Percentiles rank a stretch among this genome's conserved stretches.
phyloP scores from a whole-genome alignment of 2,113 vertebrate genomes.

The Cryptotis parvus region DNA sequence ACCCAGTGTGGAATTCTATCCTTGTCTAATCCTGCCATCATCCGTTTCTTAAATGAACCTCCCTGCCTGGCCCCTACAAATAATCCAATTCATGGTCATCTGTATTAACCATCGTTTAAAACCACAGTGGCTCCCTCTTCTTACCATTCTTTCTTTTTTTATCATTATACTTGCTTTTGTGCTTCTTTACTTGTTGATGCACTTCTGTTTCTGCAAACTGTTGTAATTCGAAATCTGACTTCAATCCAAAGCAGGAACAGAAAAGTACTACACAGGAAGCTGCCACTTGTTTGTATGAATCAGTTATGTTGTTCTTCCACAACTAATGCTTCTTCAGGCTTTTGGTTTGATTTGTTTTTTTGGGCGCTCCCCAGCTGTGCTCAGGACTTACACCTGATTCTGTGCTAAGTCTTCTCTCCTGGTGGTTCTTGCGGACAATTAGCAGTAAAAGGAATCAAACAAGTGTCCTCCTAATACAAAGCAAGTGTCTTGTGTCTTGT shows the following conservation, averaged over 20 bases:
- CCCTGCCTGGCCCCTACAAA: not conserved
- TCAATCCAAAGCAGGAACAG: constrained; percentile 10
- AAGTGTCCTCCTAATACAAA: no score
- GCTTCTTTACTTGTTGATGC: not conserved
- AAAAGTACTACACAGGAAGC: not conserved
- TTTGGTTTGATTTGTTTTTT: no score
- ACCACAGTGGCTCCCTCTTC: no score
- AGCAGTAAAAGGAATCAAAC: no score
- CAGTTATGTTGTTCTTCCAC: not conserved
- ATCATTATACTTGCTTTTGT: not conserved
- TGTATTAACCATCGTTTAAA: not conserved
- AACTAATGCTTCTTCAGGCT: not conserved
- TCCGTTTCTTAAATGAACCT: not conserved
- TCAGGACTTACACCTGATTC: no score
- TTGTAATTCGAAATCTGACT: not conserved
- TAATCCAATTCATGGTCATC: not conserved
- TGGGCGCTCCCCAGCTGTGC: no score
- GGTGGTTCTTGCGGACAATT: no score
- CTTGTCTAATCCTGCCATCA: not conserved
- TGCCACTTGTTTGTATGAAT: not conserved
- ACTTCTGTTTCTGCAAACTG: constrained; percentile 10
- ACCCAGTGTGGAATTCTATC: not conserved
- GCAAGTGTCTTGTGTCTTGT: no score
- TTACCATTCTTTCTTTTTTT: not conserved
- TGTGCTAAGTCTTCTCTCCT: no score